These are phyloP conservation scores for Oostethus manadensis DNA, from an alignment of 2,113 vertebrate species.

Conservation along the genomic window DNA sequence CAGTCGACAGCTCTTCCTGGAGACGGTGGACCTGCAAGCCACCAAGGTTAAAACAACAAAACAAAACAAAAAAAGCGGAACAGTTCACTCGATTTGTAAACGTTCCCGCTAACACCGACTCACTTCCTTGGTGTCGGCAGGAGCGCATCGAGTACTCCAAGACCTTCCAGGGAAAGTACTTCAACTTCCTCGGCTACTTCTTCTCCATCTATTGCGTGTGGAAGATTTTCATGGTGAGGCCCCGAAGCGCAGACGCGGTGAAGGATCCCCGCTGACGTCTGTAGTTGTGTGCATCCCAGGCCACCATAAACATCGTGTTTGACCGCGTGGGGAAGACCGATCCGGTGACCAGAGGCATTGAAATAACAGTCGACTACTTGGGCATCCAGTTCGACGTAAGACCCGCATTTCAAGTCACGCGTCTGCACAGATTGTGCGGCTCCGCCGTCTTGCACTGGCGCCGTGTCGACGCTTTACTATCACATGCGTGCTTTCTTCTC, in stretches of 20 bases:
- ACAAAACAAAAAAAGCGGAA: not conserved
- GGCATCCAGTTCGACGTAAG: slow-evolving; percentile 98
- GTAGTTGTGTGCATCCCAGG: slow-evolving; percentile 65
- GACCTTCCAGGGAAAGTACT: slow-evolving; percentile 98
- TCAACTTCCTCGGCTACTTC: slow-evolving; percentile 97
- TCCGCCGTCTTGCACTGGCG: too few relatives aligned
- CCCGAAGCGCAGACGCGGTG: slow-evolving; percentile 8
- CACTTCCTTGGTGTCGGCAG: slow-evolving; percentile 58
- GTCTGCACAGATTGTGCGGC: not conserved
- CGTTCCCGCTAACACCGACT: too few relatives aligned
- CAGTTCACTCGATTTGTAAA: not conserved
- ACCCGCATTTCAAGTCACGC: not conserved
- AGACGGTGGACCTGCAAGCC: slow-evolving; percentile 93
- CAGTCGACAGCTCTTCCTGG: slow-evolving; percentile 94
- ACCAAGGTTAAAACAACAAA: too few relatives aligned
- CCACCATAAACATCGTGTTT: slow-evolving; percentile 98
- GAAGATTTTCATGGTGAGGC: slow-evolving; percentile 98
- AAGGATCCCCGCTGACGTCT: not conserved
- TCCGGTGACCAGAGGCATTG: slow-evolving; percentile 96
- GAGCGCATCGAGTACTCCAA: slow-evolving; percentile 97
- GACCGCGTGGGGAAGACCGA: slow-evolving; percentile 97
- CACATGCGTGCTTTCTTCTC: too few relatives aligned
- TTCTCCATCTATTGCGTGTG: slow-evolving; percentile 99
- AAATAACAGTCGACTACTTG: slow-evolving; percentile 98
- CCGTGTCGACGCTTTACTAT: too few relatives aligned